phyloP scores from a whole-genome alignment of 1,140 invertebrate genomes.

The Hermetia illucens region DNA sequence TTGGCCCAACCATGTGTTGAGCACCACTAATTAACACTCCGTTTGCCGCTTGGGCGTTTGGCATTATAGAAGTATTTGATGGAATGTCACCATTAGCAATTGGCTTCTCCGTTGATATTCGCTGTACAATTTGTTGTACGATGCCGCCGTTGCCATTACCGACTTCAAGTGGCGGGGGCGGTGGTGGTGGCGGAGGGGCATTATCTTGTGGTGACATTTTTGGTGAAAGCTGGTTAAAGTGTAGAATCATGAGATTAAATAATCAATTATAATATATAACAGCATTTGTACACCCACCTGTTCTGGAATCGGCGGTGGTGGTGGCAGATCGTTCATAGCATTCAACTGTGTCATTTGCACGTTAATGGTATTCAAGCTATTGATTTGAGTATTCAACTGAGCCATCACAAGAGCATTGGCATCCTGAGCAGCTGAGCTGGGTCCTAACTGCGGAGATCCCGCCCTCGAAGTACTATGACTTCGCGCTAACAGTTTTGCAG shows the following conservation, averaged over 20 bases:
- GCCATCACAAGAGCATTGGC: slow-evolving; percentile 28
- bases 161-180: slow-evolving; percentile 47
- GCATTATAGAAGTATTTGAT: slow-evolving; percentile 2
- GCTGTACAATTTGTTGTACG: slow-evolving; percentile 30
- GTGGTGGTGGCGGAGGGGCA: slow-evolving; percentile 35
- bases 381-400: slow-evolving; percentile 26
- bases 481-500: slow-evolving; percentile 31
- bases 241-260: slow-evolving; percentile 2
- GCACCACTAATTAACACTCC: slow-evolving; percentile 13
- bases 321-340: slow-evolving; percentile 39
- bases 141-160: slow-evolving; percentile 30
- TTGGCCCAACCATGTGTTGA: slow-evolving; percentile 35
- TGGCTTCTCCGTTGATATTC: no score
- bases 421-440: slow-evolving; percentile 20
- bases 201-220: slow-evolving; percentile 30
- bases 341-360: slow-evolving; percentile 19
- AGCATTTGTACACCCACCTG: slow-evolving; percentile 19
- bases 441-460: slow-evolving; percentile 27
- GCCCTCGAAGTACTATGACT: slow-evolving; percentile 29
- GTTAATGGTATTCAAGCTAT: slow-evolving; percentile 19
- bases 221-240: slow-evolving; percentile 20
- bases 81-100: slow-evolving; percentile 34
- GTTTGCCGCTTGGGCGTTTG: slow-evolving; percentile 16
- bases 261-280: background rate
- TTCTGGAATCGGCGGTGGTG: slow-evolving; percentile 41